Evolutionary conservation across 92 coral and sea anemone genomes (phyloP).

Genomic region (Metridium senile): DNA sequence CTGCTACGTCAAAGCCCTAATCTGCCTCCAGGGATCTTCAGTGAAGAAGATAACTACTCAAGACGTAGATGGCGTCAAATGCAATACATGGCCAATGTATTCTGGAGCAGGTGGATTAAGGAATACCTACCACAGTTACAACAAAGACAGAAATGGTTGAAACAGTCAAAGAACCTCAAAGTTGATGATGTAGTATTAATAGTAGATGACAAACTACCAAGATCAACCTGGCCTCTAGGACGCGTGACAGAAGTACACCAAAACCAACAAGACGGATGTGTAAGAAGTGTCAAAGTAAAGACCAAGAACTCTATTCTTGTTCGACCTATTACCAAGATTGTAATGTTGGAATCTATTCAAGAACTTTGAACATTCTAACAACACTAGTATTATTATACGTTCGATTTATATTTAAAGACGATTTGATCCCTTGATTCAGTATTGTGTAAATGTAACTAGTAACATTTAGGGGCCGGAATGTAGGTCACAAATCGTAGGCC

Average conservation of each 20-base stretch:
- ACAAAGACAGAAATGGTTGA: slow-evolving; percentile 11
- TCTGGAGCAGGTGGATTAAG: slow-evolving; percentile 2
- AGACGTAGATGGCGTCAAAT: slow-evolving; percentile 3
- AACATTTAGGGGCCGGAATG: slow-evolving; percentile 7
- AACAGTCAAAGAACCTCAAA: not conserved
- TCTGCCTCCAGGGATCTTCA: slow-evolving; percentile 1
- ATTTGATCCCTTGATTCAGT: not conserved
- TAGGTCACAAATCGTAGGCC: not conserved
- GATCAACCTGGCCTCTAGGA: slow-evolving; percentile 15
- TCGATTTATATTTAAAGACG: not conserved
- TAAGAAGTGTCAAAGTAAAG: slow-evolving; percentile 3
- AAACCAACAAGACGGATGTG: slow-evolving; percentile 1
- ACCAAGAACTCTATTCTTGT: not conserved
- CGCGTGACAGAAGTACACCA: slow-evolving; percentile 6
- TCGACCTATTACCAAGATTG: slow-evolving; percentile 1
- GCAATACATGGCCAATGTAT: not conserved
- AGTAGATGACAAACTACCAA: slow-evolving; percentile 11
- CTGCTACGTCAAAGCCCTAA: slow-evolving; percentile 1
- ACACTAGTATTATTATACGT: not conserved
- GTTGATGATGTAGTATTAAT: not conserved
- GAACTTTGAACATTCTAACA: not conserved
- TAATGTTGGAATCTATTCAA: not conserved
- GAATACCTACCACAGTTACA: slow-evolving; percentile 6
- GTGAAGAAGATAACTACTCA: slow-evolving; percentile 8
- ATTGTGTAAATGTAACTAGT: not conserved